Base-by-base conservation (phyloP, 2,888 invertebrate genomes). In the Monochamus alternatus region DNA sequence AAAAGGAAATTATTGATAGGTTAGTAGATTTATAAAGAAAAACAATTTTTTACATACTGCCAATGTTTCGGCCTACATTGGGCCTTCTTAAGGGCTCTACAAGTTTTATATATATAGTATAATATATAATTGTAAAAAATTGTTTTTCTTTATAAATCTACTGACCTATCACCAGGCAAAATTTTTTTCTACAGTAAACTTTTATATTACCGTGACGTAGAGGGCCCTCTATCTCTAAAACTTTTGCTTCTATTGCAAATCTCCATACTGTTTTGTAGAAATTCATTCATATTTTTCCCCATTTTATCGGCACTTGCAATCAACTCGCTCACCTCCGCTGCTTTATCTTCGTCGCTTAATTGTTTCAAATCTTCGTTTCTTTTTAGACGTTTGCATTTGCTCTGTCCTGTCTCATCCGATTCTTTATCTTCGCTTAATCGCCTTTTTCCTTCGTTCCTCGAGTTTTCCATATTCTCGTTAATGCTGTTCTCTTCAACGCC, bases 251-350 rank as follows among this genome's bases (percentile, higher is more conserved):
- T 38, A n/a, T 14, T 64, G 30, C 44, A 64, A 30, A 22, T 47
- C 22, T 64, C 58, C 60, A 69, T 30, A 30, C 69, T 74, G 14
- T 69, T 69, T 60, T 55, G 68, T 66, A 75, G 43, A 30, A 77
- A 75, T 44, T 59, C 71, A n/a, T 79, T 64, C 72, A 79, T 62
- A 43, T 75, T 59, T 9, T 69, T 64, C 10, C 67, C 76, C 32
- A 79, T 70, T n/a, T 74, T 71, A 43, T 74, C 70, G 3, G 72
- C 74, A 32, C 75, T 75, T 9, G 69, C 70, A n/a, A 77, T 51
- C 14, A 79, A 64, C 10, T 69, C 62, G 67, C 71, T 72, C 0
- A 74, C 68, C 32, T 73, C 32, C 9, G 72, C 63, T 66, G 67
- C 78, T 44, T 73, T 74, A 5, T 72, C 73, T 22, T 78, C 78